Conservation (phyloP, 1,140 invertebrate species). For the Drosophila funebris region DNA sequence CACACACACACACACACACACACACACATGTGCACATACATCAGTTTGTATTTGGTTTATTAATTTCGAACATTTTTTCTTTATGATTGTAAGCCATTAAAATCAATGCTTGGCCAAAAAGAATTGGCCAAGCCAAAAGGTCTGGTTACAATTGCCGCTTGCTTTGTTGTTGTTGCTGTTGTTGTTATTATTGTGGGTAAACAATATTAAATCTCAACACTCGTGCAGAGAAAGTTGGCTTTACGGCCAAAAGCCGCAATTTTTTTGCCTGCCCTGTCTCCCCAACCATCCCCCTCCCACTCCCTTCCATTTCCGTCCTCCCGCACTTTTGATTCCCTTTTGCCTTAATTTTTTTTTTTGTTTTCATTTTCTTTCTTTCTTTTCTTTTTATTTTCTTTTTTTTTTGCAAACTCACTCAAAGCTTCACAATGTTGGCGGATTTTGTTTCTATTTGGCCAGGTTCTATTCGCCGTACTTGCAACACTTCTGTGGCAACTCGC, state of each 20-base stretch:
- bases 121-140: slow-evolving; percentile 35
- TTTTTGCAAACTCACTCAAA: slow-evolving; percentile 63
- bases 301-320: neutral
- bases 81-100: slow-evolving; percentile 66
- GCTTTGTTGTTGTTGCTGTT: slow-evolving; percentile 31
- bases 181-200: slow-evolving; percentile 55
- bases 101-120: slow-evolving; percentile 55
- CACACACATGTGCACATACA: neutral
- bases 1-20: slow-evolving; percentile 17
- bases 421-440: slow-evolving; percentile 27
- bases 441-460: slow-evolving; percentile 34
- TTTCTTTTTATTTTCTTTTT: slow-evolving; percentile 20
- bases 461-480: slow-evolving; percentile 21
- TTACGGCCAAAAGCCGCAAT: slow-evolving; percentile 59
- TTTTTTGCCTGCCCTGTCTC: slow-evolving; percentile 11
- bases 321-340: slow-evolving; percentile 42
- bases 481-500: slow-evolving; percentile 31
- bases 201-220: slow-evolving; percentile 79
- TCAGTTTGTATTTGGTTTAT: slow-evolving; percentile 51
- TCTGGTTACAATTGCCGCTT: slow-evolving; percentile 55
- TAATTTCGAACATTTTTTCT: slow-evolving; percentile 59
- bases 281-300: neutral
- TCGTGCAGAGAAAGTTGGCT: slow-evolving; percentile 76
- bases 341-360: slow-evolving; percentile 35
- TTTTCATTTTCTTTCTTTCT: slow-evolving; percentile 19